These are phyloP conservation scores for Antheraea mylitta DNA, from an alignment of 1,140 invertebrate genomes.

Conservation along the genomic window DNA sequence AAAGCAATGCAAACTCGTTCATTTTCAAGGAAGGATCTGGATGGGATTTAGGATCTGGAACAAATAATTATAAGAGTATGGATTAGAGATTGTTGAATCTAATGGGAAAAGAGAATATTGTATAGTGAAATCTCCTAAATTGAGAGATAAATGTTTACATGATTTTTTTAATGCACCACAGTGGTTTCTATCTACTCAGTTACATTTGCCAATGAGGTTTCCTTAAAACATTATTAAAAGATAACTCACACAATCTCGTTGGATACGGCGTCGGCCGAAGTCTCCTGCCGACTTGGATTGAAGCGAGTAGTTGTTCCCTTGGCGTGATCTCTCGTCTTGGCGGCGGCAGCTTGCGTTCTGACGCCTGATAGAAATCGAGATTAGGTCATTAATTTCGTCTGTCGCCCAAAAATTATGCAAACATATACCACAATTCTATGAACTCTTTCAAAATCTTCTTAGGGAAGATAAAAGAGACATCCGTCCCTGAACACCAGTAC, in stretches of 20 bases:
- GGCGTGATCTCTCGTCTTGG: conserved; percentile 85
- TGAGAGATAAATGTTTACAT: too few relatives aligned
- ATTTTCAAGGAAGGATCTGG: background rate
- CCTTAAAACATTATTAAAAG: background rate
- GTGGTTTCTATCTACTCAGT: too few relatives aligned
- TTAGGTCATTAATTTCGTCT: background rate
- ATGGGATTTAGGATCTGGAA: conserved; percentile 15
- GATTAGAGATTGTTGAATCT: too few relatives aligned
- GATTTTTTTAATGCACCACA: too few relatives aligned
- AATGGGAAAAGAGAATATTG: too few relatives aligned
- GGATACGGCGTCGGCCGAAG: conserved; percentile 79
- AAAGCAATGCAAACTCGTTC: background rate
- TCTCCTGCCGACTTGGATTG: conserved; percentile 89
- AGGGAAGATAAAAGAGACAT: too few relatives aligned
- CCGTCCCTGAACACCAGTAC: too few relatives aligned
- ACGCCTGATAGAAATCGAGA: conserved; percentile 81
- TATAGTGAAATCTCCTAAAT: too few relatives aligned
- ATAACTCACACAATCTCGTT: conserved; percentile 52
- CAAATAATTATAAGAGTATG: background rate
- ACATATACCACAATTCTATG: too few relatives aligned
- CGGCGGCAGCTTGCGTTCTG: conserved; percentile 92
- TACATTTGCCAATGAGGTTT: too few relatives aligned
- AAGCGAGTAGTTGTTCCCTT: conserved; percentile 92
- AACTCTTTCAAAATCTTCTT: too few relatives aligned
- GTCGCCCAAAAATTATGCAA: too few relatives aligned